Base-by-base conservation (phyloP, 2,113 vertebrate species). In the Mungos mungo region DNA sequence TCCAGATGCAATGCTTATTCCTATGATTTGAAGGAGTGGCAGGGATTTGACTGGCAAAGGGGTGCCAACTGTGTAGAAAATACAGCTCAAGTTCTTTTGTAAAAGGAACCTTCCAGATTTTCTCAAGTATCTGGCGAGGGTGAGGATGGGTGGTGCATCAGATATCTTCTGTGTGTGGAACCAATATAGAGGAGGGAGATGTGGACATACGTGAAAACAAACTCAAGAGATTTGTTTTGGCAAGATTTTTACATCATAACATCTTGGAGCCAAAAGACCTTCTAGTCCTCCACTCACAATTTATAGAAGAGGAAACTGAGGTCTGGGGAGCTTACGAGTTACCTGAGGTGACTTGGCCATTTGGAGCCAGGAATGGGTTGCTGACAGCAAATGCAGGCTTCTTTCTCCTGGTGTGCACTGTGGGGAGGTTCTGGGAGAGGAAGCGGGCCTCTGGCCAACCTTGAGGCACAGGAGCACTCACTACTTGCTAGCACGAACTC, bases 111-210 rank as follows among this genome's bases (percentile, higher is more conserved):
- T 69, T 89, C 29, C 29, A 16, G 65, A 85, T 84, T 97, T 97
- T 90, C 87, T 95, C 65, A 90, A 95, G 74, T 88, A 74, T 94
- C 89, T 96, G 86, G 9, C n/a, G 35, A 97, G 95, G 95, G 93
- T 87, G 93, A 95, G 92, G 97, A 84, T 95, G 87, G 95, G 93
- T 35, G 92, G 88, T 89, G 87, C 84, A 52, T 84, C 74, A 86
- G 76, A 96, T 97, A 77, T 72, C 96, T 96, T 93, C 92, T 96
- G 95, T 23, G 50, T 88, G 50, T 47, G 86, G 92, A 84, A 80
- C 95, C 92, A 96, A 68, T 23, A 45, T 7, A 93, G 47, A 96
- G 57, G 92, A 79, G 33, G 27, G 71, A 90, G 88, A n/a, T n/a
- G 57, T 89, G 63, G 82, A 96, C 91, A 86, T 71, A 83, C 68